A percentile compares a stretch with the other conserved stretches of the same genome.
phyloP scores from a whole-genome alignment of 2,888 invertebrate genomes.

The Eustalomyia histrio region DNA sequence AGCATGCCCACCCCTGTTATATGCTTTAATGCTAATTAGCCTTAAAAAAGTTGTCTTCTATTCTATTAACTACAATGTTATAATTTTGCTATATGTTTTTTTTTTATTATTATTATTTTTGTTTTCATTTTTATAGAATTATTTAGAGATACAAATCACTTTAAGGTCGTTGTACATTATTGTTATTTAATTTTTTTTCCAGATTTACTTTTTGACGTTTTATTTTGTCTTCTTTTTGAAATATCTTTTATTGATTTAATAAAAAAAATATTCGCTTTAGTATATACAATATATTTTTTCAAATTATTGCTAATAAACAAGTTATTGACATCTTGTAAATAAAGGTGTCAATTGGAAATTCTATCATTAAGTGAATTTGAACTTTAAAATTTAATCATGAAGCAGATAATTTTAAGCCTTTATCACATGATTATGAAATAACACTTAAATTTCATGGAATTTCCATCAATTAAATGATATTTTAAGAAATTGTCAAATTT shows the following conservation, averaged over 20 bases:
- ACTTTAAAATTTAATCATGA: too few relatives aligned
- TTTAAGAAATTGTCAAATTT: too few relatives aligned
- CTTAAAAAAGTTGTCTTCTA: not conserved
- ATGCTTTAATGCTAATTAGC: conserved; percentile 16
- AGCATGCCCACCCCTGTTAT: too few relatives aligned
- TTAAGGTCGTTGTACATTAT: conserved; percentile 52
- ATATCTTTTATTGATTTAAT: not conserved
- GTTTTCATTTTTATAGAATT: not conserved
- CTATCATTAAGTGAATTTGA: not conserved
- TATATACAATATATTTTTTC: not conserved
- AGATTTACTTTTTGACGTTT: not conserved
- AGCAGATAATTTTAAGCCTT: too few relatives aligned
- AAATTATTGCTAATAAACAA: conserved; percentile 10
- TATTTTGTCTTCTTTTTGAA: not conserved
- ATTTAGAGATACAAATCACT: conserved; percentile 38
- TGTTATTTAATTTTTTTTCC: conserved; percentile 5
- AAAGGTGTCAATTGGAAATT: conserved; percentile 22
- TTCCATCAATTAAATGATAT: too few relatives aligned
- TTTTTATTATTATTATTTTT: conserved; percentile 14
- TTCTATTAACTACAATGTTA: not conserved
- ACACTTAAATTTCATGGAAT: too few relatives aligned
- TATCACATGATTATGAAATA: too few relatives aligned
- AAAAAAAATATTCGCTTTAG: not conserved
- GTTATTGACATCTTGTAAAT: conserved; percentile 37
- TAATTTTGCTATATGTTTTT: not conserved